Evolutionary conservation across 2,797 vertebrate genomes (phyloP), one percentile per base, ranked within the genome.

Genomic region (Trachurus trachurus): DNA sequence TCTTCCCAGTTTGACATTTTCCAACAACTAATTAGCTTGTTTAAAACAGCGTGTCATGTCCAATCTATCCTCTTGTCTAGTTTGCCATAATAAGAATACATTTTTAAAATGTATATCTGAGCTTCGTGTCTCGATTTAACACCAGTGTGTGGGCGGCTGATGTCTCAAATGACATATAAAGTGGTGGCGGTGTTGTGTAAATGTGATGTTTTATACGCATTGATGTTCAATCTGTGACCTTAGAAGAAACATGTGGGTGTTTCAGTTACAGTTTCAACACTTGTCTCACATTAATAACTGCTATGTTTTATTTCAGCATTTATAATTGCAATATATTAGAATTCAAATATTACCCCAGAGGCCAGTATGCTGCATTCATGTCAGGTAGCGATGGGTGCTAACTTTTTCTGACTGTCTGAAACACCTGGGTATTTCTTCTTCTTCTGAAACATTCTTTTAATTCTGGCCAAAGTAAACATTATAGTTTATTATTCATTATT

Each of bases 21-120:
- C 64, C 54, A 3, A 45, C 31, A 65, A 79, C 83, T 91, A 85
- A 92, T 91, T 87, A 87, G 67, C 66, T 70, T 71, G 76, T 84
- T 83, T 83, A 74, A 91, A 85, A 74, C 70, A 2, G 19, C 11
- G 12, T 62, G 70, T 83, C 87, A 56, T 76, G 81, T 88, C 68
- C 75, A 83, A 77, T 83, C 61, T 53, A 47, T 82, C 69, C 34
- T 17, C 19, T 3, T 26, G 75, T 85, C 80, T 84, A 1, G 22
- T 74, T 61, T 60, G 45, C 37, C 58, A 44, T 12, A 9, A 44
- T 12, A 9, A 53, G 60, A 79, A 29, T 45, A 62, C 21, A 2
- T 66, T 71, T 47, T 37, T 9, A 8, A 37, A 54, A 62, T 13
- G 5, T 26, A 16, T 50, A 19, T 60, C 52, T 82, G 49, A 67